These are phyloP conservation scores for Vanessa tameamea DNA, from an alignment of 1,140 invertebrate genomes.

Conservation along the genomic window DNA sequence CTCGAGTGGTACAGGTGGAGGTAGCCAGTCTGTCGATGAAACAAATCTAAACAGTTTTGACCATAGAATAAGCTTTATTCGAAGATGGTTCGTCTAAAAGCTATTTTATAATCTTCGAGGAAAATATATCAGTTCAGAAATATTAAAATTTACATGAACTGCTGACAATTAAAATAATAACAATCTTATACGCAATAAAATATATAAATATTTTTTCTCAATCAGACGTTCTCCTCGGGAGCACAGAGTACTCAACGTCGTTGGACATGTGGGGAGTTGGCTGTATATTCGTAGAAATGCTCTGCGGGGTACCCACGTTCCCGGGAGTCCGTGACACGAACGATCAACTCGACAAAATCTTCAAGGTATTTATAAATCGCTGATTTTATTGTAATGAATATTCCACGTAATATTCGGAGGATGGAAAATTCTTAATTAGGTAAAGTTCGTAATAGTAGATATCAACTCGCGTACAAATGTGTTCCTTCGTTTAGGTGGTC, in stretches of 20 bases:
- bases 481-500: slow-evolving; percentile 82
- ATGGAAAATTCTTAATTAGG: not conserved
- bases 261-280: slow-evolving; percentile 99
- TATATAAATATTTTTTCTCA: not conserved
- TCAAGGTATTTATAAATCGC: slow-evolving; percentile 84
- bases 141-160: no score
- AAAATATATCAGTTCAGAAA: no score
- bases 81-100: no score
- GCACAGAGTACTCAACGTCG: slow-evolving; percentile 94
- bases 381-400: no score
- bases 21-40: not conserved
- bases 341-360: slow-evolving; percentile 98
- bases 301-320: slow-evolving; percentile 97
- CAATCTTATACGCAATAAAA: not conserved
- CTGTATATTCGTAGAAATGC: slow-evolving; percentile 99
- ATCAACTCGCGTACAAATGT: no score
- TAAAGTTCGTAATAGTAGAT: no score
- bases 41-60: not conserved
- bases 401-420: not conserved
- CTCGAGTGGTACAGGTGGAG: slow-evolving; percentile 19
- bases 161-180: no score
- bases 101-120: no score
- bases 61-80: not conserved
- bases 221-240: slow-evolving; percentile 95
- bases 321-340: slow-evolving; percentile 96